Conservation (phyloP, 2,797 vertebrate genomes). For the Rhinoraja longicauda region DNA sequence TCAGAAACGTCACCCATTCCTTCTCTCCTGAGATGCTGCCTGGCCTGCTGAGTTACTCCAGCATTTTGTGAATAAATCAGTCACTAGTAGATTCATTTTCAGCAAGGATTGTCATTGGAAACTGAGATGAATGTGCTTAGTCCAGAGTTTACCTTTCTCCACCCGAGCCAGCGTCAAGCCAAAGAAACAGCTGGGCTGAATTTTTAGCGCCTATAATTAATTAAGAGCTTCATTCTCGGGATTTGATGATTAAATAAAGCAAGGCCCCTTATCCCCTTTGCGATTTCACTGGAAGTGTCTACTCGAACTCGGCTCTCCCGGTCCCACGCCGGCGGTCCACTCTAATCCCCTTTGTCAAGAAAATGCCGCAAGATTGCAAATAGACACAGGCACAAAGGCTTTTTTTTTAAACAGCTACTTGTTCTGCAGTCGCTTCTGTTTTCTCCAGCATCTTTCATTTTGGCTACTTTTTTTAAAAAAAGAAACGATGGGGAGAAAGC, state of each 20-base stretch:
- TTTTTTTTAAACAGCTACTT: slow-evolving; percentile 55
- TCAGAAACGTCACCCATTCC: too few species aligned
- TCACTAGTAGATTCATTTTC: slow-evolving; percentile 53
- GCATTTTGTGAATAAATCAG: too few species aligned
- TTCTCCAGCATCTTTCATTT: slow-evolving; percentile 51
- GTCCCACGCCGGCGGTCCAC: slow-evolving; percentile 51
- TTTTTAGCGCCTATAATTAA: slow-evolving; percentile 74
- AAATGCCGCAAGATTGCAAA: slow-evolving; percentile 57
- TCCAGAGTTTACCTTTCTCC: slow-evolving; percentile 54
- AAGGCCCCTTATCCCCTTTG: slow-evolving; percentile 59
- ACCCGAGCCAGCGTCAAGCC: slow-evolving; percentile 51
- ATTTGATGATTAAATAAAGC: slow-evolving; percentile 72
- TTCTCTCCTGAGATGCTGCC: too few species aligned
- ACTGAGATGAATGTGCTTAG: too few species aligned
- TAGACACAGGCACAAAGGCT: slow-evolving; percentile 49
- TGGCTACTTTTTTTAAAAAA: slow-evolving; percentile 50
- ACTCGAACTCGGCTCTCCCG: slow-evolving; percentile 51
- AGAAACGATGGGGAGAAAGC: slow-evolving; percentile 45
- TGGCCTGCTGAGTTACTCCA: too few species aligned
- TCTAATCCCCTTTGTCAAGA: slow-evolving; percentile 50
- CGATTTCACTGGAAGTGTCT: slow-evolving; percentile 56
- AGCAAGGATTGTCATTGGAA: too few species aligned
- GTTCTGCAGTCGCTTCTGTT: slow-evolving; percentile 49
- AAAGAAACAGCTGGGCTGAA: slow-evolving; percentile 67
- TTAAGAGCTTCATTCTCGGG: slow-evolving; percentile 66